Base-by-base conservation (phyloP, 2,888 invertebrate genomes). In the Euproctis similis region DNA sequence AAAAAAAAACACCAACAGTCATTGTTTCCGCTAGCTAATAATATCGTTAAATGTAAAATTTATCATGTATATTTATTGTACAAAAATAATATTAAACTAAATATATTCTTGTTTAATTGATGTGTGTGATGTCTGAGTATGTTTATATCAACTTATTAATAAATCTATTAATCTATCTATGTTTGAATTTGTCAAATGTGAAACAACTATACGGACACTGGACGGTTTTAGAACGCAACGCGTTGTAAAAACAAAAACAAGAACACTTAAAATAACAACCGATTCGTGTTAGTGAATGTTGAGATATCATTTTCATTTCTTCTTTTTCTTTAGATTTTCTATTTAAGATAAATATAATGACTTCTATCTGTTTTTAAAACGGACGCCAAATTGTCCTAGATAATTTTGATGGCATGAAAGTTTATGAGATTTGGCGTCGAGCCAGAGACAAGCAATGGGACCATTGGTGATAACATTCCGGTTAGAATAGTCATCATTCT, bases 71-170 rank as follows among this genome's bases (percentile, higher is more conserved):
- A 71, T n/a, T n/a, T 72, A 73, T 72, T 75, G 78, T 81, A 77
- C 68, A 78, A 77, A n/a, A 75, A 74, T 73, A 73, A 71, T 74
- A 68, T 70, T 59, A n/a, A n/a, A n/a, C n/a, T n/a, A n/a, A n/a
- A n/a, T n/a, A 68, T 64, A 66, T 64, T 69, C 64, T 64, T 65
- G 72, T 75, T 73, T 72, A 78, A 69, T 75, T 78, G 76, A 75
- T 72, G 77, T 71, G 77, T 75, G 74, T 78, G 80, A 73, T 69
- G 78, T 78, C 66, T 75, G 72, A 53, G 56, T 71, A 73, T 80
- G 74, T 80, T 77, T 78, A 80, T 77, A 75, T 71, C 65, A 75
- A 76, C 67, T 76, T 76, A 77, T 73, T 80, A 82, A 80, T 84
- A 84, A 82, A 84, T 71, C 73, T 76, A 73, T 76, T 80, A 80